These are phyloP conservation scores for Orchesella cincta DNA, from an alignment of 1,140 invertebrate genomes.

Conservation along the genomic window DNA sequence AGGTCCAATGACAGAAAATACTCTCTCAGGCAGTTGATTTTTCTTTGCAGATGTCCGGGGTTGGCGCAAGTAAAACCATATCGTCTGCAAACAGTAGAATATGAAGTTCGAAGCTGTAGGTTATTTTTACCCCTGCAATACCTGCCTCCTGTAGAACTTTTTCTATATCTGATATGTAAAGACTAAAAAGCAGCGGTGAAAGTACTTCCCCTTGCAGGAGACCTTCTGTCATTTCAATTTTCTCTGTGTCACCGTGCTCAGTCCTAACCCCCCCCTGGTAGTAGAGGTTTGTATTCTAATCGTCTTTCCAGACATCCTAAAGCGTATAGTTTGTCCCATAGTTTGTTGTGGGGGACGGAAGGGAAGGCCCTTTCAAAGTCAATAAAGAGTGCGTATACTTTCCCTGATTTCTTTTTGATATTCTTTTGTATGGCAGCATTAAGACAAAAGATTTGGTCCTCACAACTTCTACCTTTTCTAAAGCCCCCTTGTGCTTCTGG, in stretches of 20 bases:
- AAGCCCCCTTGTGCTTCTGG: slow-evolving; percentile 51
- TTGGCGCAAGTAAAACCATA: slow-evolving; percentile 5
- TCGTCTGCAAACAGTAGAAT: slow-evolving; percentile 11
- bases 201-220: slow-evolving; percentile 51
- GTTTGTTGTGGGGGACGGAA: slow-evolving; percentile 43
- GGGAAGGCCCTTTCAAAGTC: slow-evolving; percentile 51
- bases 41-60: neutral
- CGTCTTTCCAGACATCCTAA: slow-evolving; percentile 49
- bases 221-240: slow-evolving; percentile 41
- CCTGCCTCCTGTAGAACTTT: neutral
- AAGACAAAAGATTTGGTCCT: slow-evolving; percentile 50
- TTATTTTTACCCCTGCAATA: neutral
- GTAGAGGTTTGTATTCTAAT: slow-evolving; percentile 32
- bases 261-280: slow-evolving; percentile 13
- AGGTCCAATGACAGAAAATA: neutral
- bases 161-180: slow-evolving; percentile 21
- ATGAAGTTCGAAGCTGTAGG: slow-evolving; percentile 32
- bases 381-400: slow-evolving; percentile 48
- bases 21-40: neutral
- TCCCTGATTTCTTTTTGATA: slow-evolving; percentile 13
- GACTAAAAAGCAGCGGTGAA: slow-evolving; percentile 17
- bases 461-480: slow-evolving; percentile 44
- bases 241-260: too few relatives aligned
- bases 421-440: slow-evolving; percentile 42
- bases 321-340: slow-evolving; percentile 47